phyloP scores from a whole-genome alignment of 2,888 invertebrate species.

The Dermolepida albohirtum region DNA sequence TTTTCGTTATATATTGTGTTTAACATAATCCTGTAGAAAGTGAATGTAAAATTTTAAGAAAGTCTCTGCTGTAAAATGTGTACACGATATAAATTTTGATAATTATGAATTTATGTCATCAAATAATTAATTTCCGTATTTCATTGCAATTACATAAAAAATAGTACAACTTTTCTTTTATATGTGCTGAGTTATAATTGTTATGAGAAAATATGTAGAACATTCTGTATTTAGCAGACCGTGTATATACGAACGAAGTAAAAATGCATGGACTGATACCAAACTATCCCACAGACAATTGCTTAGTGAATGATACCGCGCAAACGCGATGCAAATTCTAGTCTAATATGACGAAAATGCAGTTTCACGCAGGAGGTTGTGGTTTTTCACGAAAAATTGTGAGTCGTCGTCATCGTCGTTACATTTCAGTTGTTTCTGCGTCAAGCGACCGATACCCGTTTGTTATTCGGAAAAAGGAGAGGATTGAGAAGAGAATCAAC shows the following conservation, averaged over 20 bases:
- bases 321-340: slow-evolving; percentile 37
- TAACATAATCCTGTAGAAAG: too few relatives aligned
- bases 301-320: slow-evolving; percentile 25
- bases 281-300: slow-evolving; percentile 26
- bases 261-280: not conserved
- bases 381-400: slow-evolving; percentile 38
- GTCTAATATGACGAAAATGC: slow-evolving; percentile 36
- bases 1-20: too few relatives aligned
- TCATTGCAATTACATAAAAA: too few relatives aligned
- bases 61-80: too few relatives aligned
- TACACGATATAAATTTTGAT: too few relatives aligned
- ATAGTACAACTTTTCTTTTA: too few relatives aligned
- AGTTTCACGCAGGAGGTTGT: slow-evolving; percentile 37
- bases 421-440: slow-evolving; percentile 36
- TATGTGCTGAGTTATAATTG: too few relatives aligned
- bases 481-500: slow-evolving; percentile 29
- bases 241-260: not conserved
- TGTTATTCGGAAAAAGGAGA: slow-evolving; percentile 36
- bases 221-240: not conserved
- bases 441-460: slow-evolving; percentile 28
- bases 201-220: too few relatives aligned
- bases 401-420: slow-evolving; percentile 25
- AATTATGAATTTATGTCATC: too few relatives aligned
- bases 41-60: too few relatives aligned
- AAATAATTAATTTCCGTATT: too few relatives aligned